Percentiles rank a stretch among this genome's conserved stretches.
Evolutionary conservation across 2,113 vertebrate species (phyloP).

Genomic region (Aleadryas rufinucha): DNA sequence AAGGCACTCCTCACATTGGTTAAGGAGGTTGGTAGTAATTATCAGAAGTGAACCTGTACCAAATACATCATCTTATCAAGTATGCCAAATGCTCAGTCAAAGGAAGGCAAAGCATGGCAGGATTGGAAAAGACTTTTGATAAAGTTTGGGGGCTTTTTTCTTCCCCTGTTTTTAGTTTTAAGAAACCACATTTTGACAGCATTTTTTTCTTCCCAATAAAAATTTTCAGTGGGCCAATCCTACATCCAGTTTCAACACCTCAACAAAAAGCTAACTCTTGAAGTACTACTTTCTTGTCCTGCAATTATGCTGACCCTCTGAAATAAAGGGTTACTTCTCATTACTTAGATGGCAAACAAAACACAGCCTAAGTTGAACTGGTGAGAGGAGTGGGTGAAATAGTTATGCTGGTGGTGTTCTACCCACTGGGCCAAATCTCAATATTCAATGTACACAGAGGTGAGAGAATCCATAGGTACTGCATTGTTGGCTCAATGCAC

Average conservation of each 20-base stretch:
- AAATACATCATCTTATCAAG: not conserved
- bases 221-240: not conserved
- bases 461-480: not conserved
- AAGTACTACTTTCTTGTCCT: not conserved
- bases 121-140: not conserved
- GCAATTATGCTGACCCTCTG: not conserved
- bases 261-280: not conserved
- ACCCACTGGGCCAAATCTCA: not conserved
- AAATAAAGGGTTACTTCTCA: not conserved
- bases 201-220: not conserved
- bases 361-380: not conserved
- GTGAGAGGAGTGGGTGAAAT: not conserved
- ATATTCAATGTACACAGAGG: not conserved
- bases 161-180: not conserved
- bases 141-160: not conserved
- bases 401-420: not conserved
- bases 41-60: not conserved
- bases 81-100: not conserved
- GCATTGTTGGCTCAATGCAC: not conserved
- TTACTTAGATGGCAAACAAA: not conserved
- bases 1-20: constrained; percentile 54
- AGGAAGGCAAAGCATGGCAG: not conserved
- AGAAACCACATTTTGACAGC: not conserved
- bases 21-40: constrained; percentile 65
- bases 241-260: not conserved